Conservation (phyloP, 2,113 vertebrate species). For the Galbula dea region DNA sequence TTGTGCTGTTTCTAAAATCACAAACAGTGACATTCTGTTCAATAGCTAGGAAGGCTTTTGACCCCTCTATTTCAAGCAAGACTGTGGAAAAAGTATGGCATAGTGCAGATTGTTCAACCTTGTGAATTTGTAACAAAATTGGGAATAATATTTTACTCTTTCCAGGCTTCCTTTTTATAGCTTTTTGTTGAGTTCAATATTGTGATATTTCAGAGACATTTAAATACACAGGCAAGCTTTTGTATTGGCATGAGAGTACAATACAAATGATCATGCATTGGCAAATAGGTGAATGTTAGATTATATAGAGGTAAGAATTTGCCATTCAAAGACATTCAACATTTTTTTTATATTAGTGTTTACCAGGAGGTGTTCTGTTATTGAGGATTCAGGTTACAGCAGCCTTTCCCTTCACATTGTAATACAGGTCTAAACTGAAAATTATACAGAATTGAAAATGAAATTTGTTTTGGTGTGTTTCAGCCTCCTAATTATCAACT, state of each 20-base stretch:
- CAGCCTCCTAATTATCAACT: not conserved
- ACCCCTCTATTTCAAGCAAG: not conserved
- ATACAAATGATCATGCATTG: not conserved
- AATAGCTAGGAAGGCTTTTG: not conserved
- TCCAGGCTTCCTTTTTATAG: not conserved
- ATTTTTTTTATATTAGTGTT: not conserved
- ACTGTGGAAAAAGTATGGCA: not conserved
- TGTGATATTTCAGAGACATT: conserved; percentile 15
- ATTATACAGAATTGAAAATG: not conserved
- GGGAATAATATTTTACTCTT: not conserved
- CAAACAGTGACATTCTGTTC: not conserved
- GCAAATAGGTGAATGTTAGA: not conserved
- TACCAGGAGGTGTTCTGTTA: not conserved
- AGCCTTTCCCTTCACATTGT: not conserved
- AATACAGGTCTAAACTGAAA: not conserved
- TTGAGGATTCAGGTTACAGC: not conserved
- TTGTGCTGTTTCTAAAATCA: not conserved
- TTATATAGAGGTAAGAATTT: not conserved
- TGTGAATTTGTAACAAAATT: not conserved
- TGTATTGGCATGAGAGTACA: not conserved
- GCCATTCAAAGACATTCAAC: not conserved
- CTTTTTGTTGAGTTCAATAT: not conserved
- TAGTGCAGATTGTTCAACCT: not conserved
- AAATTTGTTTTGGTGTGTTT: not conserved
- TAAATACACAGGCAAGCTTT: not conserved